These are phyloP conservation scores for Diorhabda sublineata DNA, from an alignment of 1,140 invertebrate species.

Conservation along the genomic window DNA sequence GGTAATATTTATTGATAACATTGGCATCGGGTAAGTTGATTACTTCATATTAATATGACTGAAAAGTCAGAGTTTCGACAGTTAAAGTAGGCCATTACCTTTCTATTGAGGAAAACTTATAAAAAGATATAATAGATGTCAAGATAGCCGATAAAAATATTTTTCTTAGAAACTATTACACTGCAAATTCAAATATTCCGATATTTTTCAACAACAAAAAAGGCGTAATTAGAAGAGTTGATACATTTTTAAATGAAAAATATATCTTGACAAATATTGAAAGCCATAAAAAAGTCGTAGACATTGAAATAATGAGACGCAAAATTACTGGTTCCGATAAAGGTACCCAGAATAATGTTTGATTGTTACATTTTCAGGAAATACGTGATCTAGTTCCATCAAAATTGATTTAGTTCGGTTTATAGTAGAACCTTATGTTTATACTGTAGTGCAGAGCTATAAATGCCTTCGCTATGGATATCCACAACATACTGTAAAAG, in stretches of 20 bases:
- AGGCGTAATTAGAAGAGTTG: no score
- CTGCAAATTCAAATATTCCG: not conserved
- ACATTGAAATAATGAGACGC: not conserved
- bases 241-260: not conserved
- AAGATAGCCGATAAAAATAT: not conserved
- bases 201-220: not conserved
- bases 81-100: not conserved
- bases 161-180: not conserved
- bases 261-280: not conserved
- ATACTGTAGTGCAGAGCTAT: no score
- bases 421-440: no score
- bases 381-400: no score
- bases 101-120: not conserved
- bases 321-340: not conserved
- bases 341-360: not conserved
- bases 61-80: not conserved
- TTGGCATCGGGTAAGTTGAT: no score
- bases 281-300: not conserved
- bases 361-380: not conserved
- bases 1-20: no score
- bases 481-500: no score
- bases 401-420: no score
- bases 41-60: no score
- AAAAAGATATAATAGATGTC: not conserved
- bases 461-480: no score